A percentile compares a stretch with the other conserved stretches of the same genome.
phyloP scores from a whole-genome alignment of 2,888 invertebrate genomes.

The Eristalis intricaria region DNA sequence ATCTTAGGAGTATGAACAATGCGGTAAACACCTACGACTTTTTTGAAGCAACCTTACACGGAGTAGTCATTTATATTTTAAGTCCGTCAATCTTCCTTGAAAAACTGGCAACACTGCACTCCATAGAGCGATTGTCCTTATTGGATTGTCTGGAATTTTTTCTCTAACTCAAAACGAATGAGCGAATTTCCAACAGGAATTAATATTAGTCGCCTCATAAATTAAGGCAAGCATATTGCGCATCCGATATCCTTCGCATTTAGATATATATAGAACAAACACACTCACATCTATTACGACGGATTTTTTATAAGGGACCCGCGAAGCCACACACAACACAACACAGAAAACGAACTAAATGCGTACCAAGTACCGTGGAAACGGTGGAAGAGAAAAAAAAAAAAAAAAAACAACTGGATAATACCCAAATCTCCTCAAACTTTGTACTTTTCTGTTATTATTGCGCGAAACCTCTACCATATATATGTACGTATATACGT shows the following conservation, averaged over 20 bases:
- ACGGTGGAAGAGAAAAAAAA: constrained; percentile 17
- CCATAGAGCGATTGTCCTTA: not conserved
- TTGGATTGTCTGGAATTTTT: not conserved
- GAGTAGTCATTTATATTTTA: too few relatives aligned
- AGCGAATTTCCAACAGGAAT: too few relatives aligned
- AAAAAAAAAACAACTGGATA: constrained; percentile 14
- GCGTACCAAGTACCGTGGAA: not conserved
- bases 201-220: not conserved
- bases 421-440: not conserved
- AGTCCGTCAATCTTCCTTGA: not conserved
- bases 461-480: not conserved
- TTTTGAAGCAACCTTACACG: too few relatives aligned
- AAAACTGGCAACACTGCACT: constrained; percentile 53
- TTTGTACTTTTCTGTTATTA: not conserved
- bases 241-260: not conserved
- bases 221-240: constrained; percentile 25
- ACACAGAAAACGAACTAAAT: not conserved
- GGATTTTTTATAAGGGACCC: not conserved
- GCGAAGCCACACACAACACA: not conserved
- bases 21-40: too few relatives aligned
- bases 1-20: too few relatives aligned
- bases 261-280: not conserved
- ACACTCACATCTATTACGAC: not conserved
- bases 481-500: not conserved
- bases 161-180: not conserved